Base-by-base conservation (phyloP, 2,113 vertebrate species). In the Narcine bancroftii region DNA sequence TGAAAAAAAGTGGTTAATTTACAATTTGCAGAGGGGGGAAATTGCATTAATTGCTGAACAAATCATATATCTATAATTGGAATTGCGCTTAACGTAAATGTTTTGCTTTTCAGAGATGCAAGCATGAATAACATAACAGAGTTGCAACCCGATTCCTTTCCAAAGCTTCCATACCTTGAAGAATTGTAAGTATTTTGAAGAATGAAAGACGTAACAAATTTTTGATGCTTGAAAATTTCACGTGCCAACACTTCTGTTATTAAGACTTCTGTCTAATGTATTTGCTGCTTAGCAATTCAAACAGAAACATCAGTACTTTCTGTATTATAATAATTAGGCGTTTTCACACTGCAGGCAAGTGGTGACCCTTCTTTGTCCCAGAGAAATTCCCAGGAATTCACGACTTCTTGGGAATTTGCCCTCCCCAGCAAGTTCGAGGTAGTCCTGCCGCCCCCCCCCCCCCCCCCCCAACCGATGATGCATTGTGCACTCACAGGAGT, bases 61-160 rank as follows among this genome's bases (percentile, higher is more conserved):
- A 26, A 69, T 24, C 66, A 29, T 19, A 24, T 69, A 24, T 69
- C 15, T 11, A n/a, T n/a, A 60, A 60, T 60, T 60, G 0, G 17
- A 69, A 24, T 26, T 24, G 5, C 26, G 66, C 17, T 69, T 65
- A 15, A 7, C 39, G 47, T 63, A 63, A 65, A 89, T 26, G 71
- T 60, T 92, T 47, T 73, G 92, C 96, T 96, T 94, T 93, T 92
- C 94, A 99, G 98, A 93, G 98, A 99, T 95, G 96, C 99, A 95
- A 99, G 99, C 95, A 99, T 99, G 98, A 99, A 99, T 95, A 99
- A 99, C 95, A 98, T 99, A 94, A 99, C 99, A 0, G 97, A 98
- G 93, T 95, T 99, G 92, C 98, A 98, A 93, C 97, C 98, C 92
- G 95, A 97, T 92, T 97, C 98, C 0, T 99, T 99, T 95, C 98